These are phyloP conservation scores for Cabera pusaria DNA, from an alignment of 2,888 invertebrate species.

Conservation along the genomic window DNA sequence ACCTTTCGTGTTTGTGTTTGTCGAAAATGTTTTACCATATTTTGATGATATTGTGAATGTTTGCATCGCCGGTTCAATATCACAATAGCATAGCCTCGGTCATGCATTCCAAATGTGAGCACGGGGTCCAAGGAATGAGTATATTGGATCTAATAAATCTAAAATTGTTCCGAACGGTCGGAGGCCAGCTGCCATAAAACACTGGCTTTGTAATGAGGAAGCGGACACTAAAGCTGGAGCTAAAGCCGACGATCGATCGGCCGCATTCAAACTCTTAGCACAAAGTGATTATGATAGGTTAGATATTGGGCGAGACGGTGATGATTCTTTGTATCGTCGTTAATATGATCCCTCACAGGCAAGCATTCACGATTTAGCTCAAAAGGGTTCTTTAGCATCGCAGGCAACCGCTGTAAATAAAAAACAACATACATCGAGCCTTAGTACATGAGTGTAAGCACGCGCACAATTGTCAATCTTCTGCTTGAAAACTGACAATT, in stretches of 20 bases:
- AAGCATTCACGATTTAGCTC: constrained; percentile 84
- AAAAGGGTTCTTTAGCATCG: constrained; percentile 83
- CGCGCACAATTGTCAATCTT: constrained; percentile 60
- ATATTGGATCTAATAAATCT: constrained; percentile 49
- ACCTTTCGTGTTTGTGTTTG: constrained; percentile 74
- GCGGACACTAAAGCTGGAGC: constrained; percentile 70
- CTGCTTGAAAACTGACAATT: constrained; percentile 57
- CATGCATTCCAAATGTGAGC: constrained; percentile 75
- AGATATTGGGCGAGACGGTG: constrained; percentile 77
- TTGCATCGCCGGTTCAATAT: constrained; percentile 64
- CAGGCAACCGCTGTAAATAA: constrained; percentile 84
- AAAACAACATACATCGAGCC: constrained; percentile 83
- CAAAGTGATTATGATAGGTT: constrained; percentile 77
- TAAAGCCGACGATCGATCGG: constrained; percentile 49
- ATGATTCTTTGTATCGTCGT: constrained; percentile 79
- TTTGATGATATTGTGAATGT: constrained; percentile 71
- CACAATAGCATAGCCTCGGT: constrained; percentile 65
- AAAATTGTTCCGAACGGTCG: constrained; percentile 27
- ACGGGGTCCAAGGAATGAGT: constrained; percentile 76
- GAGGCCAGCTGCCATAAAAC: constrained; percentile 72
- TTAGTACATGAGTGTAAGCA: constrained; percentile 75
- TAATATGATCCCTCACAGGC: constrained; percentile 83
- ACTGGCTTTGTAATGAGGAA: constrained; percentile 72
- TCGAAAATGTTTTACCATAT: constrained; percentile 76
- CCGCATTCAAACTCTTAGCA: constrained; percentile 66